Conservation (phyloP, 2,888 invertebrate species). For the Toxonevra muliebris region DNA sequence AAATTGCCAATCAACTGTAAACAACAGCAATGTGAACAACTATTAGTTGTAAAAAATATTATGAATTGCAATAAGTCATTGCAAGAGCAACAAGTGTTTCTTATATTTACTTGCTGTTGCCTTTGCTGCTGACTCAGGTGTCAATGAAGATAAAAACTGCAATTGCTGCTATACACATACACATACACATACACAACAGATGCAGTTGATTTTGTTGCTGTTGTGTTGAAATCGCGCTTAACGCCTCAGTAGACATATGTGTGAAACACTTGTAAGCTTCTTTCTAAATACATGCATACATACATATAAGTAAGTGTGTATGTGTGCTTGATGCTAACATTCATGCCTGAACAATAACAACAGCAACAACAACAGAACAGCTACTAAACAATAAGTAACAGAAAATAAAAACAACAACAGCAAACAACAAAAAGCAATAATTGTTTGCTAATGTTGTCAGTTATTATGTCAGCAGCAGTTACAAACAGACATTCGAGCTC, state of each 20-base stretch:
- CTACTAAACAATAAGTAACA: too few species aligned
- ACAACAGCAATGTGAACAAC: neutral
- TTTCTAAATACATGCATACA: neutral
- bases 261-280: neutral
- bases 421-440: slow-evolving; percentile 15
- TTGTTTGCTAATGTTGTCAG: slow-evolving; percentile 22
- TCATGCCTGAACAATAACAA: too few species aligned
- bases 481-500: neutral
- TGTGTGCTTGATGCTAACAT: too few species aligned
- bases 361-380: too few species aligned
- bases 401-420: neutral
- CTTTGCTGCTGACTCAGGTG: slow-evolving; percentile 10
- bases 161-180: too few species aligned
- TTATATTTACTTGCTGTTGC: neutral
- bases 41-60: slow-evolving; percentile 8
- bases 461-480: slow-evolving; percentile 14
- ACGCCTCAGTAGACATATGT: slow-evolving; percentile 1
- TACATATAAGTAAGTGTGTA: neutral
- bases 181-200: too few species aligned
- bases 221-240: neutral
- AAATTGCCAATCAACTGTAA: neutral
- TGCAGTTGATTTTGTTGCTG: too few species aligned
- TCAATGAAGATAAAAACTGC: slow-evolving; percentile 9
- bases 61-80: slow-evolving; percentile 27
- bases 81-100: slow-evolving; percentile 9